Evolutionary conservation across 2,888 invertebrate species (phyloP).

Genomic region (Unio pictorum): DNA sequence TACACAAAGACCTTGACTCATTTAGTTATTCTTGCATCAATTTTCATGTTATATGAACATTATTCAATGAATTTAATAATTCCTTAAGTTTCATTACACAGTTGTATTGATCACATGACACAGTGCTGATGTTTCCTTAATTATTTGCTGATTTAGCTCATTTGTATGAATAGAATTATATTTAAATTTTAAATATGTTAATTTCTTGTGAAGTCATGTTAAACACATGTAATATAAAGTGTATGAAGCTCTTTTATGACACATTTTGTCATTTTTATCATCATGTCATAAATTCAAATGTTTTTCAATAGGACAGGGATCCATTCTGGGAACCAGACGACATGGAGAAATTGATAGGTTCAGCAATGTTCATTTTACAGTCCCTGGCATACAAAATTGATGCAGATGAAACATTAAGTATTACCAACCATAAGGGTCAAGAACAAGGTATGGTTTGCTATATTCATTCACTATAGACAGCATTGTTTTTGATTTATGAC

Average conservation of each 20-base stretch:
- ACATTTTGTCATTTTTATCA: neutral
- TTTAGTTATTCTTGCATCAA: too few relatives aligned
- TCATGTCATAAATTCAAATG: neutral
- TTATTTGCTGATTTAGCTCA: too few relatives aligned
- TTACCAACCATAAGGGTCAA: conserved; percentile 64
- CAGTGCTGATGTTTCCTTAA: too few relatives aligned
- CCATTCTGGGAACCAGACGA: conserved; percentile 69
- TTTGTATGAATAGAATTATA: too few relatives aligned
- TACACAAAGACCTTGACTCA: too few relatives aligned
- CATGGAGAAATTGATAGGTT: conserved; percentile 59
- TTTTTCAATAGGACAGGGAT: conserved; percentile 58
- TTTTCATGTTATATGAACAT: too few relatives aligned
- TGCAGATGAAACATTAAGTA: conserved; percentile 56
- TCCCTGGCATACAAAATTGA: conserved; percentile 65
- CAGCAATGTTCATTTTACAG: conserved; percentile 63
- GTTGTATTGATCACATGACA: too few relatives aligned
- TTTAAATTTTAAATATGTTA: too few relatives aligned
- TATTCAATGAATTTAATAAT: too few relatives aligned
- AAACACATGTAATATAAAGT: neutral
- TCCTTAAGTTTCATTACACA: too few relatives aligned
- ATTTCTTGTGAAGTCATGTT: neutral
- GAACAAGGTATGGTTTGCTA: conserved; percentile 48
- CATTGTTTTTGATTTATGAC: too few relatives aligned
- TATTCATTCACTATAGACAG: neutral
- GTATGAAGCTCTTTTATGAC: neutral